Conservation (phyloP, 2,113 vertebrate genomes). For the Syngnathus scovelli region DNA sequence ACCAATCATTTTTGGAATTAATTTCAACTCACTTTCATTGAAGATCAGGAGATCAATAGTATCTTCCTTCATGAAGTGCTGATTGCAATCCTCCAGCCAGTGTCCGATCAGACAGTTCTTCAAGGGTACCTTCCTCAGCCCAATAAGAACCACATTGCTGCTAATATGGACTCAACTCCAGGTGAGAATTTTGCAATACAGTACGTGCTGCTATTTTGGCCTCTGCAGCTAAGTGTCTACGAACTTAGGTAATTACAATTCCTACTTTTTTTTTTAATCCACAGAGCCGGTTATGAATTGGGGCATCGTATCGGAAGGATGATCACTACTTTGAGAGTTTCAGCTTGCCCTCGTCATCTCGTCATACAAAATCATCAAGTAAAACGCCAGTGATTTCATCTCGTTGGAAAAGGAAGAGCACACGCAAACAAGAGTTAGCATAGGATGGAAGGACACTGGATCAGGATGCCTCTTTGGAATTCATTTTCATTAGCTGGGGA, state of each 20-base stretch:
- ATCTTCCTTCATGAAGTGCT: neutral
- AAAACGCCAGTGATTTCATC: neutral
- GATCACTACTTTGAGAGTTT: neutral
- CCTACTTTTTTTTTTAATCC: too few species aligned
- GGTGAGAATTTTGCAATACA: neutral
- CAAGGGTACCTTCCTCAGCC: neutral
- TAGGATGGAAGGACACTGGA: constrained; percentile 49
- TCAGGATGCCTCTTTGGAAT: constrained; percentile 54
- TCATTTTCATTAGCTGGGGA: constrained; percentile 64
- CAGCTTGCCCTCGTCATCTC: neutral
- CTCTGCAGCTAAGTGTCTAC: neutral
- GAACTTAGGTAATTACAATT: neutral
- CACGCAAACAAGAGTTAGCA: constrained; percentile 33
- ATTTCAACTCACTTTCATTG: neutral
- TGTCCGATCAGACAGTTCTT: neutral
- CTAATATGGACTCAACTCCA: neutral
- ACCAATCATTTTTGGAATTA: constrained; percentile 1
- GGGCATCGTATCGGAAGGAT: too few species aligned
- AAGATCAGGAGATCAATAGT: constrained; percentile 4
- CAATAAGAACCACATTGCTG: neutral
- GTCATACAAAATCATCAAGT: neutral
- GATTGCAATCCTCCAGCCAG: neutral
- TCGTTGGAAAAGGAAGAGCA: neutral
- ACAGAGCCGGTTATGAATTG: too few species aligned
- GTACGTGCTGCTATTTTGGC: too few species aligned